Base-by-base conservation (phyloP, 2,113 vertebrate genomes). In the Paradisaea rubra region DNA sequence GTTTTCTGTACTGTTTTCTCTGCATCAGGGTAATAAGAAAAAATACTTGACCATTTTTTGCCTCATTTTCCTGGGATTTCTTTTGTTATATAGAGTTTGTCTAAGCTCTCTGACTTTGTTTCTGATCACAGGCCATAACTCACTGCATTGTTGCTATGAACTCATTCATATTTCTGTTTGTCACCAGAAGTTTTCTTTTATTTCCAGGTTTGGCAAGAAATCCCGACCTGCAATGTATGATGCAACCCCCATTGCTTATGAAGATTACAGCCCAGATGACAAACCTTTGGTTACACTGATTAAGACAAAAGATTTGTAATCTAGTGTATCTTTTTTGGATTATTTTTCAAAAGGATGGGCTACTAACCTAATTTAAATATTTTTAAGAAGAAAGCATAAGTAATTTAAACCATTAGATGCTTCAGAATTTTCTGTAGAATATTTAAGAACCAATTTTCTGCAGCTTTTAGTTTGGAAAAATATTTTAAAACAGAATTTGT, bases 231-330 rank as follows among this genome's bases (percentile, higher is more conserved):
- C 99, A 4, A 99, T 99, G 99, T 99, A 99, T 4, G 99, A 99
- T 6, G 99, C 99, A 88, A 99, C 99, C 28, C 99, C 99, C 60
- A 99, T 99, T 83, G 98, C 98, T 92, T 99, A 99, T 20, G 99
- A 99, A 97, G 99, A 99, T 97, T 99, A 99, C 98, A 99, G 99
- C 93, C 98, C 99, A 6, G 99, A 99, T 53, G 99, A 99, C 98
- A 99, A 99, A 96, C 99, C 99, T 71, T 97, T 99, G 97, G 99
- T 99, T 91, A 99, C 99, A 80, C 98, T 99, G 96, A 99, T 99
- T 97, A 99, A 99, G 98, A 99, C 99, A 39, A 99, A 99, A 98
- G 99, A 99, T 99, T 99, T 99, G 98, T 99, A 99, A 99, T 96
- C 94, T 96, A 97, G 91, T 97, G 78, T 93, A 93, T 96, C 95